Evolutionary conservation across 1,140 invertebrate species (phyloP).

Genomic region (Muscidifurax raptorellus): DNA sequence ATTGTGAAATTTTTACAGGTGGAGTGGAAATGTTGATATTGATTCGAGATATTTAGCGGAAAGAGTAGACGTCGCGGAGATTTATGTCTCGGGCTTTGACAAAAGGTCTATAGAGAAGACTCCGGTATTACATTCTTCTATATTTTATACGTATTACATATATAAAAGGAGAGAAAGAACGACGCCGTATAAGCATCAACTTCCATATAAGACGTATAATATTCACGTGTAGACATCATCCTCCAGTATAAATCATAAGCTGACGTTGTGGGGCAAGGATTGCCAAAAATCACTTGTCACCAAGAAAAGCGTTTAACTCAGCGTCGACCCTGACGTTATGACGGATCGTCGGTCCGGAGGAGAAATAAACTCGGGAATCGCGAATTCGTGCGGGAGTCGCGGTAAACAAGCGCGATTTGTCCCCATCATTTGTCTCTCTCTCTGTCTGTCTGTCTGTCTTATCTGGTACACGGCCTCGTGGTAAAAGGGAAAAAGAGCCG

Average conservation of each 20-base stretch:
- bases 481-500: conserved; percentile 39
- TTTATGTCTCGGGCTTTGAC: neutral
- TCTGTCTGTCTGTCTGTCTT: neutral
- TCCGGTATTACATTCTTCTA: no score
- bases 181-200: no score
- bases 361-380: conserved; percentile 27
- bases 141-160: no score
- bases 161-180: no score
- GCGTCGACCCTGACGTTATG: conserved; percentile 1
- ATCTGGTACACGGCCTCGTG: neutral
- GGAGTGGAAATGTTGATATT: neutral
- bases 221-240: no score
- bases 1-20: conserved; percentile 20
- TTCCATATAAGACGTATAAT: no score
- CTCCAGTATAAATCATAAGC: neutral
- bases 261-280: neutral
- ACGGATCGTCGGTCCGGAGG: neutral
- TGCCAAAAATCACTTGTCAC: neutral
- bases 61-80: neutral
- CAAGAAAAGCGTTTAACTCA: neutral
- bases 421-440: conserved; percentile 35
- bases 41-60: neutral
- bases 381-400: neutral
- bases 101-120: no score
- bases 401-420: conserved; percentile 32